These are phyloP conservation scores for Atherinomorus stipes DNA, from an alignment of 2,113 vertebrate species.

Conservation along the genomic window DNA sequence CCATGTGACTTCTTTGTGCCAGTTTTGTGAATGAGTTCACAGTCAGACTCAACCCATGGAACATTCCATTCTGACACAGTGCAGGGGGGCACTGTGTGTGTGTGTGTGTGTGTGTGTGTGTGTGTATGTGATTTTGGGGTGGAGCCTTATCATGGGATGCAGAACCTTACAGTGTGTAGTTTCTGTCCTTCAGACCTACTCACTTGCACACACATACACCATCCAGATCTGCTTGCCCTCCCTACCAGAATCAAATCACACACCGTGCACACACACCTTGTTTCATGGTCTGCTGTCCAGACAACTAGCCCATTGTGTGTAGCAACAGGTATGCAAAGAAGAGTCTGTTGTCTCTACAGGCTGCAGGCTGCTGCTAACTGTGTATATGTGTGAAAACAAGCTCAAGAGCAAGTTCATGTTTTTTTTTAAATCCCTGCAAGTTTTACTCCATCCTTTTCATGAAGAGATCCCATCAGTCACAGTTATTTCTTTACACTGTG, in stretches of 20 bases:
- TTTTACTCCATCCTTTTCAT: not conserved
- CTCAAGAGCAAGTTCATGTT: not conserved
- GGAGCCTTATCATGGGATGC: slow-evolving; percentile 32
- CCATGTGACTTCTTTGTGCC: slow-evolving; percentile 26
- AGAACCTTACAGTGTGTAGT: slow-evolving; percentile 5
- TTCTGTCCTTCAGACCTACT: slow-evolving; percentile 16
- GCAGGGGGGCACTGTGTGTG: not conserved
- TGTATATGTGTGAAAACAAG: slow-evolving; percentile 42
- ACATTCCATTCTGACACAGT: slow-evolving; percentile 56
- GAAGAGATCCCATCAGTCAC: not conserved
- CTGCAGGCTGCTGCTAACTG: slow-evolving; percentile 69
- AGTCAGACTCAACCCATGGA: slow-evolving; percentile 37
- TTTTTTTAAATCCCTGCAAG: not conserved
- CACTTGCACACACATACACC: slow-evolving; percentile 15
- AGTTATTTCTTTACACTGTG: not conserved
- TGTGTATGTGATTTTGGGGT: not conserved
- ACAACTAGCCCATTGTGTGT: slow-evolving; percentile 89
- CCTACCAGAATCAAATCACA: slow-evolving; percentile 46
- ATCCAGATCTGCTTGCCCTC: slow-evolving; percentile 23
- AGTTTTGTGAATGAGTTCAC: slow-evolving; percentile 64
- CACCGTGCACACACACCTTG: slow-evolving; percentile 41
- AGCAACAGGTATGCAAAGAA: slow-evolving; percentile 72
- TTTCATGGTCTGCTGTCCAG: slow-evolving; percentile 60
- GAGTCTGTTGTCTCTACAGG: slow-evolving; percentile 42
- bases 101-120: not conserved